Conservation (phyloP, 1,140 invertebrate species). For the Pachypeltis micranthus region DNA sequence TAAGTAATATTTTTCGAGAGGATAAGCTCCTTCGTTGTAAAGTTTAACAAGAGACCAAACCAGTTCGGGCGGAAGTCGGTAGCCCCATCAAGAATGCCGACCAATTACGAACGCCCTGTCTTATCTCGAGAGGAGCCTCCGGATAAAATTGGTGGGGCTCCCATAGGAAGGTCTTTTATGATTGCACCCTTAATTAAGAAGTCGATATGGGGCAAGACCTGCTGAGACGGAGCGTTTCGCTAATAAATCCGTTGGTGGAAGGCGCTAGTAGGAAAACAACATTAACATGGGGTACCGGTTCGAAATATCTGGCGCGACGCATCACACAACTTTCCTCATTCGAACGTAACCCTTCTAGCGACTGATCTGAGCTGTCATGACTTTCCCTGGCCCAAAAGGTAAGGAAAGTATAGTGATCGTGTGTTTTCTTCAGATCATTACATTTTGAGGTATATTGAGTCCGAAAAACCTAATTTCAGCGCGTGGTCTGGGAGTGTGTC, state of each 20-base stretch:
- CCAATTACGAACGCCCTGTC: conserved; percentile 15
- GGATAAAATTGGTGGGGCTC: conserved; percentile 4
- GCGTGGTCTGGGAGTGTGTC: too few species aligned
- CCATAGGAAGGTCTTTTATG: background rate
- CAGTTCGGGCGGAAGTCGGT: conserved; percentile 14
- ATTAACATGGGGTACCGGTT: too few species aligned
- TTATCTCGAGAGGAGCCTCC: conserved; percentile 9
- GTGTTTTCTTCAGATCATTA: too few species aligned
- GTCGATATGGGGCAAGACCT: background rate
- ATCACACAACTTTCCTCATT: too few species aligned
- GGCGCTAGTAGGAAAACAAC: too few species aligned
- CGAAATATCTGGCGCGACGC: too few species aligned
- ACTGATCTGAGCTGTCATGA: too few species aligned
- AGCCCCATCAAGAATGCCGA: conserved; percentile 15
- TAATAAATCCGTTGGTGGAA: background rate
- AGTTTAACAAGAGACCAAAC: conserved; percentile 9
- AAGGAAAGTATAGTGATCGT: too few species aligned
- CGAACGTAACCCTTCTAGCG: too few species aligned
- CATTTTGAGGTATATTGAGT: too few species aligned
- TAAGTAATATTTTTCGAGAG: conserved; percentile 8
- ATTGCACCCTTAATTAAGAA: conserved; percentile 16
- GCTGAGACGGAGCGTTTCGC: background rate
- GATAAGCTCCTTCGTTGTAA: conserved; percentile 1
- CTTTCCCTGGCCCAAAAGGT: too few species aligned
- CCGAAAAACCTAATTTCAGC: too few species aligned